Evolutionary conservation across 2,888 invertebrate species (phyloP).

Genomic region (Acanthococcus lagerstroemiae): DNA sequence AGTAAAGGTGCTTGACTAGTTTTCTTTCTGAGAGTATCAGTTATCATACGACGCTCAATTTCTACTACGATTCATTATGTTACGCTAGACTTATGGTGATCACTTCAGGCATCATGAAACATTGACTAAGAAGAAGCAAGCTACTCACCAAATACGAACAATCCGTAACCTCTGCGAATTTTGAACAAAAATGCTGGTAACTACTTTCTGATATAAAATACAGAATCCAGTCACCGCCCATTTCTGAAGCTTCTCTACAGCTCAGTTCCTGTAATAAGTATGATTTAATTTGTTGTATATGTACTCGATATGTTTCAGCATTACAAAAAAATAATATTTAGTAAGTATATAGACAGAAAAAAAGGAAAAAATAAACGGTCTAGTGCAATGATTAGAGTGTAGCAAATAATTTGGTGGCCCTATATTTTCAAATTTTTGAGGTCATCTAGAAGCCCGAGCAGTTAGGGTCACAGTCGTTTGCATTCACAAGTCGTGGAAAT

Average conservation of each 20-base stretch:
- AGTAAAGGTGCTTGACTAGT: too few relatives aligned
- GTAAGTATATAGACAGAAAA: too few relatives aligned
- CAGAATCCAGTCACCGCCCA: slow-evolving; percentile 34
- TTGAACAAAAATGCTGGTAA: slow-evolving; percentile 17
- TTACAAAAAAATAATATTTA: background rate
- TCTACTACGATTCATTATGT: background rate
- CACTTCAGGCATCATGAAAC: background rate
- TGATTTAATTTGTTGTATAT: background rate
- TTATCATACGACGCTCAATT: background rate
- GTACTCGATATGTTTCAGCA: background rate
- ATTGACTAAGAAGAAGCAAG: background rate
- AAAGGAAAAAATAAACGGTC: too few relatives aligned
- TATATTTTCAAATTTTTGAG: too few relatives aligned
- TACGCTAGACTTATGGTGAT: background rate
- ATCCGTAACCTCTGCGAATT: slow-evolving; percentile 6
- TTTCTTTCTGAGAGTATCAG: too few relatives aligned
- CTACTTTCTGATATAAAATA: slow-evolving; percentile 33
- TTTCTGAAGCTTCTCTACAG: slow-evolving; percentile 33
- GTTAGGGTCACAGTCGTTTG: too few relatives aligned
- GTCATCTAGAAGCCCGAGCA: too few relatives aligned
- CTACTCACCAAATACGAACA: background rate
- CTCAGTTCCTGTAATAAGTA: slow-evolving; percentile 32
- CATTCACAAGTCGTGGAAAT: too few relatives aligned
- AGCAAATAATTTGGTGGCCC: too few relatives aligned
- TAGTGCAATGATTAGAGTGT: too few relatives aligned